These are phyloP conservation scores for Sitta europaea DNA, from an alignment of 2,113 vertebrate genomes.

Conservation along the genomic window DNA sequence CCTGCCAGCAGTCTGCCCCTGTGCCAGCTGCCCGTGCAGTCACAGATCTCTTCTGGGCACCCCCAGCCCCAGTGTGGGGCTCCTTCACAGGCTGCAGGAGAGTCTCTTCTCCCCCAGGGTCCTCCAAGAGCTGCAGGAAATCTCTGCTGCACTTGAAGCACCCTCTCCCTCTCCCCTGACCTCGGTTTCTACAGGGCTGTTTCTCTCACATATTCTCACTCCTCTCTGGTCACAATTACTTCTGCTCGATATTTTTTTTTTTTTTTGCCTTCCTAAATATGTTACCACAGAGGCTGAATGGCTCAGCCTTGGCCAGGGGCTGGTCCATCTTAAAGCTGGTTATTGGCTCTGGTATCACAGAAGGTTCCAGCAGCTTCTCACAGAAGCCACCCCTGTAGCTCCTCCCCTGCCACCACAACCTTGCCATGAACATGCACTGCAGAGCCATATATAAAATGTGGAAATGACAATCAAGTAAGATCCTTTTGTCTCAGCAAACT, in stretches of 20 bases:
- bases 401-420: neutral
- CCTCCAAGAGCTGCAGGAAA: neutral
- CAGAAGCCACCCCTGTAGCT: neutral
- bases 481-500: neutral
- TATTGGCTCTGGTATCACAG: neutral
- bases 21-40: accelerated
- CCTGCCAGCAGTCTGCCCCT: neutral
- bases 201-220: neutral
- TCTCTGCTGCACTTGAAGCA: neutral
- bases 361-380: neutral
- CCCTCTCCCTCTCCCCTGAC: neutral
- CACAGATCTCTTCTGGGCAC: neutral
- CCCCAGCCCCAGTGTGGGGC: neutral
- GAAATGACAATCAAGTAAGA: neutral
- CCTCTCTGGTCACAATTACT: neutral
- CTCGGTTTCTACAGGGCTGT: neutral
- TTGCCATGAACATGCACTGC: neutral
- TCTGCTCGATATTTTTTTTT: neutral
- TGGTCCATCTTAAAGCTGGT: neutral
- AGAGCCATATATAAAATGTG: neutral
- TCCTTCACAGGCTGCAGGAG: neutral
- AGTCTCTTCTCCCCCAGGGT: neutral
- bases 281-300: neutral
- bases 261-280: neutral
- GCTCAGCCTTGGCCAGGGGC: neutral